phyloP scores from a whole-genome alignment of 2,113 vertebrate species.

The Malaclemys terrapin region DNA sequence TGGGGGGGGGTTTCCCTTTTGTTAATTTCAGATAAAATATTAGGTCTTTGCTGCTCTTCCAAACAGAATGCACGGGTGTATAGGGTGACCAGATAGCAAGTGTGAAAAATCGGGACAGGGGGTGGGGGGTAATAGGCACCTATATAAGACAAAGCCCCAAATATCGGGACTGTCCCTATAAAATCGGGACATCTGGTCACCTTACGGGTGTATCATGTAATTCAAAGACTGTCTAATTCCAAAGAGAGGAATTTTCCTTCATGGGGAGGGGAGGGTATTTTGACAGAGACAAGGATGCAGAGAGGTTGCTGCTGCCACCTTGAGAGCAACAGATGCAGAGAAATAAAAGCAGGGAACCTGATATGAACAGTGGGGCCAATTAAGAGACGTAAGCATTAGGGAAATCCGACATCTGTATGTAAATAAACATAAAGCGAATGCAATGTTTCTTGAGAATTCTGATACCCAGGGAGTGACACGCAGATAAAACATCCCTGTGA shows the following conservation, averaged over 20 bases:
- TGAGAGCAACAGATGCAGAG: not conserved
- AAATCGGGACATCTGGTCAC: too few relatives aligned
- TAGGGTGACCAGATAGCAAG: too few relatives aligned
- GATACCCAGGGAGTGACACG: not conserved
- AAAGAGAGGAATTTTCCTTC: not conserved
- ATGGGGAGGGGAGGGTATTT: fast-evolving
- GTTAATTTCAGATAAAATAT: fast-evolving
- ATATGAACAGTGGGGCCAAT: conserved; percentile 9
- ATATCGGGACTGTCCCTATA: too few relatives aligned
- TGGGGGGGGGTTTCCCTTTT: not conserved
- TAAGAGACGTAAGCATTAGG: conserved; percentile 22
- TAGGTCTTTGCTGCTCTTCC: fast-evolving
- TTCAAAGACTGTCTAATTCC: not conserved
- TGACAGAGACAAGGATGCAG: not conserved
- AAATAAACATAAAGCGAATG: conserved; percentile 19
- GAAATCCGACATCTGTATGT: not conserved
- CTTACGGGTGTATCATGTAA: not conserved
- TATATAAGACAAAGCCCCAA: too few relatives aligned
- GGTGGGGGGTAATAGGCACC: too few relatives aligned
- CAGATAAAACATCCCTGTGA: not conserved
- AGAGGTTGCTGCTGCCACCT: not conserved
- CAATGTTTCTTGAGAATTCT: not conserved
- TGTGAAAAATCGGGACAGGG: too few relatives aligned
- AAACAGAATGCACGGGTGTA: not conserved
- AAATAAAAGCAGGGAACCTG: not conserved